phyloP scores from a whole-genome alignment of 2,888 invertebrate genomes.

The Dusona sp. region DNA sequence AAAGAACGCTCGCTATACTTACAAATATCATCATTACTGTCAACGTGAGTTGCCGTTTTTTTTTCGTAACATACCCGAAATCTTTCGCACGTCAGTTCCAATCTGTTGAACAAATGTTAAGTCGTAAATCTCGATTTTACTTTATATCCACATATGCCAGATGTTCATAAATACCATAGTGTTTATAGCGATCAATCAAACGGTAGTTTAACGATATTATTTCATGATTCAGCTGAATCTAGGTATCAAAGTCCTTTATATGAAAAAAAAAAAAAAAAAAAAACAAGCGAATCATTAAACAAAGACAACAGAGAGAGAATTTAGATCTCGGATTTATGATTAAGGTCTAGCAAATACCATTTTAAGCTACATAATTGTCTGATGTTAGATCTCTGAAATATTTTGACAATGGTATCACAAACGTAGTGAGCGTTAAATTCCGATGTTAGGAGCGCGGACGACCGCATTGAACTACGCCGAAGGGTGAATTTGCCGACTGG shows the following conservation, averaged over 20 bases:
- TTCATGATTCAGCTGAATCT: too few species aligned
- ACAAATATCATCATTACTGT: background rate
- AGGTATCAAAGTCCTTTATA: background rate
- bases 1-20: background rate
- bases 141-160: background rate
- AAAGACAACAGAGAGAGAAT: background rate
- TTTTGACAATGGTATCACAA: slow-evolving; percentile 26
- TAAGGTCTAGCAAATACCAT: background rate
- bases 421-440: slow-evolving; percentile 4
- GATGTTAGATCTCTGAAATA: background rate
- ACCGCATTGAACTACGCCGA: slow-evolving; percentile 29
- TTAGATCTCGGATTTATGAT: background rate
- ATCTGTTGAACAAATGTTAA: background rate
- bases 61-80: background rate
- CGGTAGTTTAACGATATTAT: background rate
- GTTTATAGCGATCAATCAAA: background rate
- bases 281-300: too few species aligned
- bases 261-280: background rate
- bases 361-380: background rate
- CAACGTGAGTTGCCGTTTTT: background rate
- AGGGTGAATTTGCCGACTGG: slow-evolving; percentile 53
- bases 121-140: background rate
- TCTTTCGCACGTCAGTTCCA: background rate
- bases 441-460: slow-evolving; percentile 11
- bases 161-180: too few species aligned